phyloP scores from a whole-genome alignment of 1,140 invertebrate species.

The Palaemon carinicauda region DNA sequence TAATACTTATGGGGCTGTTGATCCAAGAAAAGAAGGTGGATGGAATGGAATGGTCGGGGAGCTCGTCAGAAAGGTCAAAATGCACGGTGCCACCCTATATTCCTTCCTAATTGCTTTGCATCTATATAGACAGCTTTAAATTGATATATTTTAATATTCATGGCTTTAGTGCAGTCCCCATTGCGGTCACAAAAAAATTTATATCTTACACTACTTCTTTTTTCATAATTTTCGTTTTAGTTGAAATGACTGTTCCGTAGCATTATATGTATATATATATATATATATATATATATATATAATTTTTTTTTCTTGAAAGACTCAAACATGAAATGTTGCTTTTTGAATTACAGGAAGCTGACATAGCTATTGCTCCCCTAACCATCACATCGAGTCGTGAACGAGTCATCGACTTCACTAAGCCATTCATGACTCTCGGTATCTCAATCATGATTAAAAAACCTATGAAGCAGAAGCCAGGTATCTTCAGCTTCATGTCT shows the following conservation, averaged over 20 bases:
- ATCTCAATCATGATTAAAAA: conserved; percentile 98
- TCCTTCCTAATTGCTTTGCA: too few species aligned
- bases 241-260: too few species aligned
- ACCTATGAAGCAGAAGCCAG: conserved; percentile 87
- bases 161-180: too few species aligned
- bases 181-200: too few species aligned
- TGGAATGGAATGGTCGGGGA: conserved; percentile 98
- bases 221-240: too few species aligned
- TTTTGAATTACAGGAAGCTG: conserved; percentile 82
- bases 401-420: conserved; percentile 93
- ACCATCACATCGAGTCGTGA: conserved; percentile 94
- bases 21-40: conserved; percentile 77
- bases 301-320: too few species aligned
- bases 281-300: background rate
- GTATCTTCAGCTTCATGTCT: conserved; percentile 95
- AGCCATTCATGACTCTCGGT: conserved; percentile 97
- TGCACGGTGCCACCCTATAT: too few species aligned
- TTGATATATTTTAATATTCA: too few species aligned
- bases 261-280: too few species aligned
- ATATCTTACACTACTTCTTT: too few species aligned
- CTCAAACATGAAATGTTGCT: background rate
- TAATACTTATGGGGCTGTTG: conserved; percentile 83
- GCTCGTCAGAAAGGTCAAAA: conserved; percentile 86
- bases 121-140: too few species aligned
- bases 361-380: conserved; percentile 93